Base-by-base conservation (phyloP, 2,888 invertebrate species). In the Ormyrus pomaceus region DNA sequence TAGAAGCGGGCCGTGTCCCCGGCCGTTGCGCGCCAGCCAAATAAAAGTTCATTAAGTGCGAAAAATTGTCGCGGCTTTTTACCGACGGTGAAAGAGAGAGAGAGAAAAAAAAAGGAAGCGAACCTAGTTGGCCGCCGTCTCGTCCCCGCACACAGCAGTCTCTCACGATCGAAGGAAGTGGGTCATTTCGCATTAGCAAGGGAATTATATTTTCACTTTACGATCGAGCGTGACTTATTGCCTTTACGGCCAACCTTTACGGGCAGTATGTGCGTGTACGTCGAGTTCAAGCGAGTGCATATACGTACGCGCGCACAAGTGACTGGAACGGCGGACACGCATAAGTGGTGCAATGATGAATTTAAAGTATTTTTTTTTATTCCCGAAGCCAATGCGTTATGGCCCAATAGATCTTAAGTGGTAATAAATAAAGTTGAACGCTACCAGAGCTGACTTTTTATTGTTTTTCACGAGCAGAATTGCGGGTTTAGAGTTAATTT, bases 31-130 rank as follows among this genome's bases (percentile, higher is more conserved):
- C 77, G 79, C 19, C 84, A 85, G 88, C 87, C 88, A 88, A 88
- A 85, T 86, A 84, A 82, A 86, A 87, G 86, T 88, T 88, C 88
- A 87, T 88, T 88, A 88, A 87, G 85, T 83, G 84, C 53, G 55
- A 61, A 45, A 53, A 77, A 71, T 50, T 11, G 75, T 59, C 71
- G 19, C 58, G 50, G 64, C 55, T 58, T 56, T 71, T 77, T 64
- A 48, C 65, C 13, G 9, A n/a, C 11, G 61, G 0, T 0, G 11
- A 62, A 46, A 46, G 46, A 61, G 58, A 71, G 19, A 74, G 50
- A n/a, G 61, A 68, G 61, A 75, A 6, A 46, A 34, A 34, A 34
- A 48, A 62, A n/a, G 34, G 68, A 34, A 34, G 34, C 34, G 34
- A 34, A 34, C 34, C 34, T 34, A 34, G 34, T 34, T 34, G 34